A percentile compares a stretch with the other conserved stretches of the same genome.
phyloP scores from a whole-genome alignment of 2,888 invertebrate genomes.

The Drosophila nigritarsus region DNA sequence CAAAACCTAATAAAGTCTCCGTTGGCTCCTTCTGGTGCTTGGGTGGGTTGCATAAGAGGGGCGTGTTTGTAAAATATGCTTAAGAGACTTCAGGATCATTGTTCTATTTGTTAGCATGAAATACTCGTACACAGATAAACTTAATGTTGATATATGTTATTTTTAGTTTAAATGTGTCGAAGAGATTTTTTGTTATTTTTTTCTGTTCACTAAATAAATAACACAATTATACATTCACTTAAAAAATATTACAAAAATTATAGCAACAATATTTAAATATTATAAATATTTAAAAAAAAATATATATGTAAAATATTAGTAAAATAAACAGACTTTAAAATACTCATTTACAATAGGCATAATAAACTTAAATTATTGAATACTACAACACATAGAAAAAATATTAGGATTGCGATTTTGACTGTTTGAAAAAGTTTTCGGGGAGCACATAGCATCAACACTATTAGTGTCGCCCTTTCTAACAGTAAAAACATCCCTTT shows the following conservation, averaged over 20 bases:
- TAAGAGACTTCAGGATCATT: not conserved
- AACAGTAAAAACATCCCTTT: conserved; percentile 56
- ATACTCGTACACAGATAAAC: not conserved
- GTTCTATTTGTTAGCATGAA: not conserved
- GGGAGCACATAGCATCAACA: conserved; percentile 67
- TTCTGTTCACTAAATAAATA: not conserved
- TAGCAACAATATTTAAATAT: conserved; percentile 21
- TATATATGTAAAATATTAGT: conserved; percentile 10
- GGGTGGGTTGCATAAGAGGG: not conserved
- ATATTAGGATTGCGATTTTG: conserved; percentile 59
- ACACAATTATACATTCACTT: not conserved
- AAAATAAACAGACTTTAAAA: conserved; percentile 23
- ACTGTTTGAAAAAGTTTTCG: conserved; percentile 45
- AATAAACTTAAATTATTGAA: conserved; percentile 66
- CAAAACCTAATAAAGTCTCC: not conserved
- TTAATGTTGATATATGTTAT: not conserved
- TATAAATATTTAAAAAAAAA: conserved; percentile 15
- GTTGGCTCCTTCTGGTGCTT: not conserved
- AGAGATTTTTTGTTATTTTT: not conserved
- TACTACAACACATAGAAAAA: conserved; percentile 78
- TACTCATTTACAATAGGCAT: conserved; percentile 20
- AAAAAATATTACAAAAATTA: not conserved
- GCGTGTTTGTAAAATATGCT: not conserved
- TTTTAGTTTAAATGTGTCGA: not conserved
- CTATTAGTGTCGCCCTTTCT: conserved; percentile 76